These are phyloP conservation scores for Dorcus parallelipipedus DNA, from an alignment of 2,888 invertebrate species.

Conservation along the genomic window DNA sequence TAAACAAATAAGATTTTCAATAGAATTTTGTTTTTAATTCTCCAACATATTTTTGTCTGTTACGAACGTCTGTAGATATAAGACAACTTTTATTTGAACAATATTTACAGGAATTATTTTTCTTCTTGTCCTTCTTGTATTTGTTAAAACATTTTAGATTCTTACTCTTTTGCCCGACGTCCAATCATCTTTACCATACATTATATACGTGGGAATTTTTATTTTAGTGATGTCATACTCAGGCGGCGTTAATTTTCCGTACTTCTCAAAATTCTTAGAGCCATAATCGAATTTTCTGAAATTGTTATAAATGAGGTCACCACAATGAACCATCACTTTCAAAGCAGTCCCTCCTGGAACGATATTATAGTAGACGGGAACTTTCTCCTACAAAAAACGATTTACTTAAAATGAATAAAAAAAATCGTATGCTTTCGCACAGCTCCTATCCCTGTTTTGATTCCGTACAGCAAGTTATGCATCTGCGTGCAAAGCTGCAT, in stretches of 20 bases:
- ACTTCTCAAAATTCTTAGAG: conserved; percentile 48
- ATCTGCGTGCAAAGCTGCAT: conserved; percentile 40
- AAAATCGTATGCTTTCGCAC: conserved; percentile 29
- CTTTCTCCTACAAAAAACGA: conserved; percentile 35
- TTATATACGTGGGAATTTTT: conserved; percentile 57
- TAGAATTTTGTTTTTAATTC: no score
- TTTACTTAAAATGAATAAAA: conserved; percentile 2
- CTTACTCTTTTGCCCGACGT: conserved; percentile 56
- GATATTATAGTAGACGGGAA: conserved; percentile 43
- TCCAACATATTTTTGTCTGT: no score
- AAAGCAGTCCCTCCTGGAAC: conserved; percentile 42
- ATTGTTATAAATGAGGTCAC: conserved; percentile 36
- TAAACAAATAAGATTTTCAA: no score
- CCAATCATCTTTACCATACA: conserved; percentile 63
- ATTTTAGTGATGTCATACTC: conserved; percentile 59
- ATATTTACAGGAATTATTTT: neutral
- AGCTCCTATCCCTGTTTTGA: conserved; percentile 38
- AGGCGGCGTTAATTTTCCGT: conserved; percentile 55
- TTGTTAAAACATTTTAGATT: conserved; percentile 7
- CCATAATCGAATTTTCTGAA: conserved; percentile 61
- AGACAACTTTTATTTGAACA: neutral
- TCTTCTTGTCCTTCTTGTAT: no score
- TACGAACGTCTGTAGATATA: neutral
- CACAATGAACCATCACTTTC: conserved; percentile 41
- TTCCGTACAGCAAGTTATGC: conserved; percentile 42